Base-by-base conservation (phyloP, 2,888 invertebrate species). In the Conops quadrifasciatus region DNA sequence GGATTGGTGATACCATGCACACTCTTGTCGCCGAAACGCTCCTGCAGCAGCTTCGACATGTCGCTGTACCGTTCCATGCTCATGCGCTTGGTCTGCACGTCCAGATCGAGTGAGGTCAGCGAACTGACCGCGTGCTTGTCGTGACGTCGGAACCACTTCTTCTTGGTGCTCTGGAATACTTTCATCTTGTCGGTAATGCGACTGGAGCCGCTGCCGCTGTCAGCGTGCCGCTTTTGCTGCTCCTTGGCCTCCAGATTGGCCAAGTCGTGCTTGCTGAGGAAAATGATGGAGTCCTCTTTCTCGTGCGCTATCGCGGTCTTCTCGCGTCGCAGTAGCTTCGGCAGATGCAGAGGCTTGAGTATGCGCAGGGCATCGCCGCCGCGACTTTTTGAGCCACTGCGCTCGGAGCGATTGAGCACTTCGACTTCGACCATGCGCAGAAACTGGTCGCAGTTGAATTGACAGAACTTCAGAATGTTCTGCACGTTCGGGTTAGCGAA, bases 41-140 rank as follows among this genome's bases (percentile, higher is more conserved):
- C 91, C 81, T 91, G 91, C 74, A 91, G 88, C 71, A 91, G 84
- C 80, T 91, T 91, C 4, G 91, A 89, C 91, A 91, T 91, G 76
- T 91, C 91, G 80, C 91, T 91, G 75, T 91, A 91, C 62, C 91
- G 87, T 79, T 91, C 91, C 82, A 91, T 91, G 73, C 91, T 91
- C 84, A 90, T 89, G 75, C 90, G 89, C 79, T 91, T 91, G 72
- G 90, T 90, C 67, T 89, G 89, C 71, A 87, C 86, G 82, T 91
- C 91, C 73, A 91, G 87, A 71, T 90, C 88, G 2, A 87, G 72
- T 19, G 80, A 80, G 15, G 72, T 81, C 74, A 73, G 72, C 16
- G 81, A 80, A 36, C 71, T 76, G 3, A 74, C 74, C 0, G 78
- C 77, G 15, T 81, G 80, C 47, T 84, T 83, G 15, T 83, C 82